A percentile compares a stretch with the other conserved stretches of the same genome.
Evolutionary conservation across 2,113 vertebrate species (phyloP).

Genomic region (Garra rufa): DNA sequence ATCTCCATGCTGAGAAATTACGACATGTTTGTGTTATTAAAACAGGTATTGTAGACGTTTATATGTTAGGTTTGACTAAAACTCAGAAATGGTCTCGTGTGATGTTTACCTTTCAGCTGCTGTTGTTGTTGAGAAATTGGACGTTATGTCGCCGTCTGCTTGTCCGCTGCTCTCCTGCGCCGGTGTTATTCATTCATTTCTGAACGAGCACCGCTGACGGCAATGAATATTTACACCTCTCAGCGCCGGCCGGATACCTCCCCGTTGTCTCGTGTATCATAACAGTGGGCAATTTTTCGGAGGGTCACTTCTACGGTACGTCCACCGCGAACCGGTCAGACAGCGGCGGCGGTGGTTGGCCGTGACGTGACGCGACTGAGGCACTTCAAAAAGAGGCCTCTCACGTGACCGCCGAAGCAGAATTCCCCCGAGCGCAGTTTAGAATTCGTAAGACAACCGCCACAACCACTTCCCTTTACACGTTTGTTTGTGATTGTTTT

Average conservation of each 20-base stretch:
- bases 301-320: not conserved
- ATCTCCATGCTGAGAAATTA: not conserved
- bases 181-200: constrained; percentile 43
- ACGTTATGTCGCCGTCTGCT: constrained; percentile 11
- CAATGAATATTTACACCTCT: not conserved
- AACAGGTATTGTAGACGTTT: not conserved
- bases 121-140: constrained; percentile 16
- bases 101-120: constrained; percentile 33
- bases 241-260: not conserved
- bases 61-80: not conserved
- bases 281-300: not conserved
- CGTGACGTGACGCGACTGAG: constrained; percentile 34
- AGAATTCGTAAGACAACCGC: not conserved
- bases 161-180: constrained; percentile 13
- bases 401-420: constrained; percentile 45
- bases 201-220: not conserved
- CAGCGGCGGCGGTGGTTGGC: constrained; percentile 1
- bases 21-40: not conserved
- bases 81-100: not conserved
- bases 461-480: not conserved
- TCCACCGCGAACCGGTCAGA: constrained; percentile 9
- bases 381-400: constrained; percentile 42
- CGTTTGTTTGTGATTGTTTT: not conserved
- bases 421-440: not conserved
- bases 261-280: not conserved